These are phyloP conservation scores for Eristalis arbustorum DNA, from an alignment of 2,888 invertebrate genomes.

Conservation along the genomic window DNA sequence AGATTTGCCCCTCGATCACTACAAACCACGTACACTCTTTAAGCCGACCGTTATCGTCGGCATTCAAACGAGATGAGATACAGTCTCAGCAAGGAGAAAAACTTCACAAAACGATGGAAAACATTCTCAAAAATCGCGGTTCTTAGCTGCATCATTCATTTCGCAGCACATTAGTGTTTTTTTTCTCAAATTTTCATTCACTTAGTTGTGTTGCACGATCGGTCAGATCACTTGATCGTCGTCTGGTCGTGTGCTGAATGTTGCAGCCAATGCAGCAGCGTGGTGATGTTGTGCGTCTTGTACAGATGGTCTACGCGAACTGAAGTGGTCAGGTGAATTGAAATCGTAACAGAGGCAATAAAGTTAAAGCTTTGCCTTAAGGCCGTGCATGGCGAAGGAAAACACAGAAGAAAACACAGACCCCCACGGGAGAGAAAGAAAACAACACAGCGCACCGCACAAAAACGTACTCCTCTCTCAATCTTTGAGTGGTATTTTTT, in stretches of 20 bases:
- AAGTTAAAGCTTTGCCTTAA: conserved; percentile 47
- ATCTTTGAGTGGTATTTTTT: neutral
- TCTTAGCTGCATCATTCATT: conserved; percentile 19
- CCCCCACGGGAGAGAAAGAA: neutral
- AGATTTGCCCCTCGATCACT: neutral
- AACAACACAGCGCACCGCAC: neutral
- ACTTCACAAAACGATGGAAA: neutral
- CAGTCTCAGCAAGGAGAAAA: neutral
- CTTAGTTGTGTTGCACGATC: conserved; percentile 9
- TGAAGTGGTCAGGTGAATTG: conserved; percentile 64
- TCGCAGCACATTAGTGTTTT: conserved; percentile 1
- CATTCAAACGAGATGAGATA: neutral
- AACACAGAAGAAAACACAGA: neutral
- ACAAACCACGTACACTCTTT: neutral
- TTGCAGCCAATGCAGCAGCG: conserved; percentile 34
- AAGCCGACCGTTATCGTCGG: neutral
- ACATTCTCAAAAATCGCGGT: neutral
- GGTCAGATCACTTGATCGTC: neutral
- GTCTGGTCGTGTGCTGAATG: conserved; percentile 28
- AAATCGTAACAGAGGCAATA: conserved; percentile 68
- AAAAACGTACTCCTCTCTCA: neutral
- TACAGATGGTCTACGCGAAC: conserved; percentile 65
- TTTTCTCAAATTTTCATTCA: no score
- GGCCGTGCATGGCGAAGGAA: conserved; percentile 11
- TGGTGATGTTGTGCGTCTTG: conserved; percentile 46